A percentile compares a stretch with the other conserved stretches of the same genome.
These are phyloP conservation scores for Ornithorhynchus anatinus DNA, from an alignment of 2,113 vertebrate genomes.

Conservation along the genomic window DNA sequence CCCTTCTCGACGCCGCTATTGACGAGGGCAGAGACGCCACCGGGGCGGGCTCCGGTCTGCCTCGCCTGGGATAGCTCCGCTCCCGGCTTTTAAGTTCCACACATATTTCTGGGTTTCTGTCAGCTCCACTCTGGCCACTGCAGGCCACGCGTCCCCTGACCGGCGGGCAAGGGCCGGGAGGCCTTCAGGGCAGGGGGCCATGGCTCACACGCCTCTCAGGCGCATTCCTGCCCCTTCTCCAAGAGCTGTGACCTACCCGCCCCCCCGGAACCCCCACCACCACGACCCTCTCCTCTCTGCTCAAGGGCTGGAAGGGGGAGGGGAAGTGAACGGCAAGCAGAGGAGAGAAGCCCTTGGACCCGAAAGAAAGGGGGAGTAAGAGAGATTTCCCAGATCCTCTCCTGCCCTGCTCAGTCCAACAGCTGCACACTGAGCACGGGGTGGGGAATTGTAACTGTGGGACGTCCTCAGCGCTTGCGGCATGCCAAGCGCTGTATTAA, in stretches of 20 bases:
- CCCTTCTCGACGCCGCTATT: conserved; percentile 56
- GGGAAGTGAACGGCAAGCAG: background rate
- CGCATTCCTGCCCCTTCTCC: background rate
- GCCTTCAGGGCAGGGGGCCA: background rate
- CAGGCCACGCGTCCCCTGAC: background rate
- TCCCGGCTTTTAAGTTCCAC: conserved; percentile 58
- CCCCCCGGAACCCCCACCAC: background rate
- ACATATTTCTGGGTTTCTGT: conserved; percentile 63
- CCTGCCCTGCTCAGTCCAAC: background rate
- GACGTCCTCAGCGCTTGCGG: no score
- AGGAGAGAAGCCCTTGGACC: no score
- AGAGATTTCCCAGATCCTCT: background rate
- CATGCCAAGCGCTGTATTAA: no score
- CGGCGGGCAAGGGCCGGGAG: background rate
- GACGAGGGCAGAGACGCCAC: conserved; percentile 41
- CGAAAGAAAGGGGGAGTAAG: background rate
- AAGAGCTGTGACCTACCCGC: background rate
- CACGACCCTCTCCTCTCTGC: background rate
- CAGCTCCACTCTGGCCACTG: conserved; percentile 43
- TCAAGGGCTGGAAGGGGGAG: background rate
- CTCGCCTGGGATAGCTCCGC: conserved; percentile 6
- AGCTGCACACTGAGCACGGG: background rate
- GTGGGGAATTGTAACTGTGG: no score
- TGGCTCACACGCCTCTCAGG: background rate
- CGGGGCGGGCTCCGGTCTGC: conserved; percentile 12